A percentile compares a stretch with the other conserved stretches of the same genome.
Conservation (phyloP, 35 echinoderm and acorn worm species). For the Apostichopus japonicus region DNA sequence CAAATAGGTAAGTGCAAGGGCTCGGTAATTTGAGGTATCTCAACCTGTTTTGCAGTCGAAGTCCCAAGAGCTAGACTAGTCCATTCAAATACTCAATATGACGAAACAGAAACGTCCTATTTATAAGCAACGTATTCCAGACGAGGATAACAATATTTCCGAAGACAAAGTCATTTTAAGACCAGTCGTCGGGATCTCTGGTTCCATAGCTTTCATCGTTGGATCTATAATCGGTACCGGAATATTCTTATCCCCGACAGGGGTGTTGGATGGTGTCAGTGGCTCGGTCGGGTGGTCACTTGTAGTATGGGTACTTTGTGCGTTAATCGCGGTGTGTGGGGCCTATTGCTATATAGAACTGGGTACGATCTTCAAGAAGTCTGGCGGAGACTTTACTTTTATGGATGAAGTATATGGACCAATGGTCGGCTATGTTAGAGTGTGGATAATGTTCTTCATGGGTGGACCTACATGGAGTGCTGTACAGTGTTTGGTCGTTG, state of each 20-base stretch:
- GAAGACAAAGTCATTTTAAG: slow-evolving; percentile 49
- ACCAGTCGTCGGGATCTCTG: slow-evolving; percentile 26
- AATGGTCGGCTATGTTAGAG: slow-evolving; percentile 57
- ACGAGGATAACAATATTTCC: not conserved
- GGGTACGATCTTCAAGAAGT: slow-evolving; percentile 73
- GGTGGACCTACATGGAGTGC: slow-evolving; percentile 53
- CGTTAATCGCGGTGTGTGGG: slow-evolving; percentile 58
- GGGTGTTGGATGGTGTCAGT: slow-evolving; percentile 53
- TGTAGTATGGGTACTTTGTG: slow-evolving; percentile 70
- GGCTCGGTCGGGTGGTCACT: slow-evolving; percentile 80
- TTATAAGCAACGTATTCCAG: not conserved
- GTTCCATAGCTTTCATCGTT: slow-evolving; percentile 32
- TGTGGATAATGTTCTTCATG: slow-evolving; percentile 73
- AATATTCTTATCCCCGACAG: slow-evolving; percentile 81
- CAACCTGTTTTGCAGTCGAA: no score
- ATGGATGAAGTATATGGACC: slow-evolving; percentile 67
- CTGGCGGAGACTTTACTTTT: slow-evolving; percentile 79
- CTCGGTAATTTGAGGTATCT: no score
- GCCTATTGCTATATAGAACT: slow-evolving; percentile 78
- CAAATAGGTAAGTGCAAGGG: no score
- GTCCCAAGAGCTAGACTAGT: no score
- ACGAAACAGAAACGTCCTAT: not conserved
- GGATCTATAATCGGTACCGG: slow-evolving; percentile 84
- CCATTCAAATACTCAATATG: not conserved
- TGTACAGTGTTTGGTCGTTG: slow-evolving; percentile 54